A percentile compares a stretch with the other conserved stretches of the same genome.
phyloP scores from a whole-genome alignment of 1,140 invertebrate species.

The Notospermus geniculatus region DNA sequence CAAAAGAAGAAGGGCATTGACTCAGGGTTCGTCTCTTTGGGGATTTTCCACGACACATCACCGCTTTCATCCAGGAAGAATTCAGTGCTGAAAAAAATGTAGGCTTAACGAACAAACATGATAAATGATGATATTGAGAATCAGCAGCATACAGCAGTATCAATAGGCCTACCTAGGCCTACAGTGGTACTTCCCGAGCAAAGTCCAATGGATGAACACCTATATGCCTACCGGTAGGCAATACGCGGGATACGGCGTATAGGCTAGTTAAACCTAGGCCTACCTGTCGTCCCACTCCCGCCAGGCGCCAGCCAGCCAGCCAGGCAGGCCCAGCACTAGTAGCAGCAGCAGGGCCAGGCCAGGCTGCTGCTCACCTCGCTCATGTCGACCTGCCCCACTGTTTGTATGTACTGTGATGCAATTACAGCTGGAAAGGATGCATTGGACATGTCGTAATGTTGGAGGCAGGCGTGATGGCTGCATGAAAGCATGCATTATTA shows the following conservation, averaged over 20 bases:
- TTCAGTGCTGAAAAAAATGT: conserved; percentile 60
- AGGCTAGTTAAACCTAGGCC: not conserved
- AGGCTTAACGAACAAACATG: no score
- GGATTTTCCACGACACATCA: conserved; percentile 66
- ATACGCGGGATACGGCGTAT: no score
- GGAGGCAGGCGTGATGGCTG: not conserved
- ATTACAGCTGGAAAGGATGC: not conserved
- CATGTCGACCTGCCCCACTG: not conserved
- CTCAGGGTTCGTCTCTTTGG: conserved; percentile 59
- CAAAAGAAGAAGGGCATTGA: conserved; percentile 64
- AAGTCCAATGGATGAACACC: no score
- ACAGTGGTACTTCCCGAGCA: no score
- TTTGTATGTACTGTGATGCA: not conserved
- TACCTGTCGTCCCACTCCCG: not conserved
- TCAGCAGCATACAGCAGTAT: no score
- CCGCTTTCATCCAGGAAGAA: conserved; percentile 66
- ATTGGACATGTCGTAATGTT: not conserved
- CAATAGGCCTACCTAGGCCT: no score
- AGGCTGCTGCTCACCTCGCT: not conserved
- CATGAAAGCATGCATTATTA: not conserved
- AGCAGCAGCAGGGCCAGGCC: not conserved
- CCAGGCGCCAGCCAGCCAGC: not conserved
- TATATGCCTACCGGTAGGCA: no score
- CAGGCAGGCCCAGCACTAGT: no score
- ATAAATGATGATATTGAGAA: not conserved